Evolutionary conservation across 2,113 vertebrate species (phyloP).

Genomic region (Polypterus bichir): DNA sequence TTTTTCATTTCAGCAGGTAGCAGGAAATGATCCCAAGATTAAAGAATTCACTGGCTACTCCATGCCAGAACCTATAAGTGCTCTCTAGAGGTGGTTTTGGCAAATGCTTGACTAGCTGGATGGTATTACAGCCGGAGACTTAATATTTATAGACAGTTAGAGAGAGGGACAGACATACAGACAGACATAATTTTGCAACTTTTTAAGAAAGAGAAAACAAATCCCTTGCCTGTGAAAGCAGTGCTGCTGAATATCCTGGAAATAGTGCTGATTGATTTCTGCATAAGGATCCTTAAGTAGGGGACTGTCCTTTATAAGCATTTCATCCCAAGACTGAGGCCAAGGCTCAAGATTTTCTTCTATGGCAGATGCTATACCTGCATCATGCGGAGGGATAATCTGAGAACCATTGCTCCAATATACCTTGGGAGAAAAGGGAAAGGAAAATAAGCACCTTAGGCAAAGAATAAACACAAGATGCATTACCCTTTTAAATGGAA

Average conservation of each 20-base stretch:
- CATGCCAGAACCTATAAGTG: no score
- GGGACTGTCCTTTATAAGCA: constrained; percentile 43
- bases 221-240: constrained; percentile 76
- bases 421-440: constrained; percentile 48
- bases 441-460: not conserved
- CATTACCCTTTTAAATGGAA: not conserved
- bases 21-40: no score
- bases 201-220: no score
- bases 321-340: constrained; percentile 75
- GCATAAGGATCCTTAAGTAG: constrained; percentile 68
- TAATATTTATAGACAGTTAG: no score
- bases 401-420: constrained; percentile 95
- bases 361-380: constrained; percentile 73
- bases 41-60: no score
- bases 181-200: no score
- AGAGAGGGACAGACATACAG: no score
- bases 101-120: no score
- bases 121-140: no score
- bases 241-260: constrained; percentile 73
- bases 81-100: no score
- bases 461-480: not conserved
- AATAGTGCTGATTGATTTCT: constrained; percentile 62
- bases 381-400: constrained; percentile 85
- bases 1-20: no score
- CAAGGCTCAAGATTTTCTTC: constrained; percentile 81